Evolutionary conservation across 2,113 vertebrate genomes (phyloP).

Genomic region (Malurus cyaneus): DNA sequence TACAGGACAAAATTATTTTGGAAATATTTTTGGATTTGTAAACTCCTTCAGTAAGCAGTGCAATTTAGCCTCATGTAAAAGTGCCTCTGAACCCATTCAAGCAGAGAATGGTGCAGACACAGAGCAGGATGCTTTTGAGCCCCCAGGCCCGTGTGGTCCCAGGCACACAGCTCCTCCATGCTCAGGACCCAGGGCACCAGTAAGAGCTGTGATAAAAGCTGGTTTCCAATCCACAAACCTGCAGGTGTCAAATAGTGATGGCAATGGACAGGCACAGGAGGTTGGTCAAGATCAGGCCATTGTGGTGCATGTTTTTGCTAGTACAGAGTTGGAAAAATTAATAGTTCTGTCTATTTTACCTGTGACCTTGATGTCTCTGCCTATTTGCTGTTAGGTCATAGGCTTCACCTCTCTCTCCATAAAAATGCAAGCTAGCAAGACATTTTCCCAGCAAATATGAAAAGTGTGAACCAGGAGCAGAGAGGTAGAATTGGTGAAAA

Average conservation of each 20-base stretch:
- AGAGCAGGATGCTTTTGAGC: rapidly evolving
- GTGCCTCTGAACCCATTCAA: background rate
- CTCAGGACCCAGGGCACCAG: background rate
- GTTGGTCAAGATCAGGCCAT: background rate
- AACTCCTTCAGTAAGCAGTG: background rate
- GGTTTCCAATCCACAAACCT: background rate
- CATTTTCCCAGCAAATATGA: background rate
- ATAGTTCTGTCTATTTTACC: background rate
- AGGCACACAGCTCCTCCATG: background rate
- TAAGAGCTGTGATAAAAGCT: background rate
- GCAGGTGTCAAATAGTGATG: background rate
- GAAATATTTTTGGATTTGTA: background rate
- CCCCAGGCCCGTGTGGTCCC: background rate
- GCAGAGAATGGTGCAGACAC: background rate
- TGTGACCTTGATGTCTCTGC: background rate
- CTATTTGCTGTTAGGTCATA: background rate
- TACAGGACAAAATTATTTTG: background rate
- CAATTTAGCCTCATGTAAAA: background rate
- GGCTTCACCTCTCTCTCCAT: background rate
- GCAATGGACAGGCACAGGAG: background rate
- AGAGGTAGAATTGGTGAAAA: background rate
- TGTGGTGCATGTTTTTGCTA: background rate
- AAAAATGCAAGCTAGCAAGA: background rate
- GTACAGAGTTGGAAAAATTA: background rate
- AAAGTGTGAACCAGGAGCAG: background rate